Evolutionary conservation across 1,140 invertebrate genomes (phyloP), one percentile per base, ranked within the genome.

Genomic region (Zaprionus taronus): DNA sequence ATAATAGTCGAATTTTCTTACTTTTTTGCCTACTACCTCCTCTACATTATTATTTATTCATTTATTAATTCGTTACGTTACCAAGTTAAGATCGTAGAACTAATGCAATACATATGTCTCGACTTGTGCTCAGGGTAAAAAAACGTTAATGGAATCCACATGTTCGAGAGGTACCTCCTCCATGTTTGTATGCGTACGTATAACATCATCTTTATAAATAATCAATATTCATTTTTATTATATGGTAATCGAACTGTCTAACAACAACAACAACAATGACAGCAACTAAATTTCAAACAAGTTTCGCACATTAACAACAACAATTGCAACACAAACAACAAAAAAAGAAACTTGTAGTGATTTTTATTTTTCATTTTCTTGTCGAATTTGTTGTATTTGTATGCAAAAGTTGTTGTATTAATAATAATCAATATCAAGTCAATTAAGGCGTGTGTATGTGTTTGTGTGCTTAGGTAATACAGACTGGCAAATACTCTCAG

Each of bases 121-220:
- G 24, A 65, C 11, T 38, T 20, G 53, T 51, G 51, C 63, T 51
- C 47, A 47, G 41, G 41, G 47, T 61, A 22, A 57, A 71, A 69
- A 57, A 71, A 69, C 41, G 67, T 34, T 75, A 75, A 75, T 75
- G 72, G 72, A 63, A 64, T 38, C 17, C 72, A 75, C 72, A 75
- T 75, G 72, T 51, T 70, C 20, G 9, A 34, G 9, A 17, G n/a
- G n/a, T 57, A 31, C n/a, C 20, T 57, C n/a, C 28, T 31, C 44
- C 51, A 5, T 58, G 15, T 28, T 5, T 71, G 36, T 57, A 38
- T 58, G 28, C 55, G 41, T 58, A 44, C 49, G 14, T 55, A 69
- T 85, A 80, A 55, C 83, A 87, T 86, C 83, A 86, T 87, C 80
- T 77, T 76, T 83, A 69, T 64, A 83, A 87, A 87, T 86, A 86